Percentiles rank a stretch among this genome's conserved stretches.
Conservation (phyloP, 2,888 invertebrate species). For the Andrena chrysosceles region DNA sequence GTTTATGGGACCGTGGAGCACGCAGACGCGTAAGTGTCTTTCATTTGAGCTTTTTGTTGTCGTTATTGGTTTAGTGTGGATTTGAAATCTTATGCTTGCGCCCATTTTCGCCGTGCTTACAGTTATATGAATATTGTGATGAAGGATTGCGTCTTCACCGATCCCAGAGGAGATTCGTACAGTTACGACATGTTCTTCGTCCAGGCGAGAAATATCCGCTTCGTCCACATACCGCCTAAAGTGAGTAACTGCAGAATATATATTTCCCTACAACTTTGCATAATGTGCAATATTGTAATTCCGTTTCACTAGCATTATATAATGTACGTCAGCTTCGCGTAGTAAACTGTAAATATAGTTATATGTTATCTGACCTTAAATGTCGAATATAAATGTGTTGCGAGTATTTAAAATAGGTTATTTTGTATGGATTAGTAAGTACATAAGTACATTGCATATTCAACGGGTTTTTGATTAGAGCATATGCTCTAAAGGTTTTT, state of each 20-base stretch:
- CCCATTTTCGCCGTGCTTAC: constrained; percentile 62
- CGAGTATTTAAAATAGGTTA: background rate
- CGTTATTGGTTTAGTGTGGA: constrained; percentile 16
- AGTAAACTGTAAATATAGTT: background rate
- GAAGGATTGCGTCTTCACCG: constrained; percentile 88
- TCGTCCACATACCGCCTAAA: constrained; percentile 88
- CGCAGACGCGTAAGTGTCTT: constrained; percentile 88
- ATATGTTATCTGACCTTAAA: background rate
- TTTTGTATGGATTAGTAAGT: background rate
- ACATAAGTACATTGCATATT: too few species aligned
- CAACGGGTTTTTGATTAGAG: too few species aligned
- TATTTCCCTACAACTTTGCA: background rate
- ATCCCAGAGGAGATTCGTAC: constrained; percentile 87
- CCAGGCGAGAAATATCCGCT: constrained; percentile 88
- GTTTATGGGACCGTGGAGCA: constrained; percentile 87
- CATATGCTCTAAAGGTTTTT: too few species aligned
- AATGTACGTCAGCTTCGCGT: background rate
- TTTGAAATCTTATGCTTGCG: background rate
- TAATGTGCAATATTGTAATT: background rate
- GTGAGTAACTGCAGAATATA: constrained; percentile 73
- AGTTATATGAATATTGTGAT: constrained; percentile 90
- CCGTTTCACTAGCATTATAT: background rate
- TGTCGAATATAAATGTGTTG: background rate
- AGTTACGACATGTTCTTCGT: constrained; percentile 88
- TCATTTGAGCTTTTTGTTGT: constrained; percentile 2